Evolutionary conservation across 1,140 invertebrate species (phyloP), one percentile per base, ranked within the genome.

Genomic region (Lepidostoma basale): DNA sequence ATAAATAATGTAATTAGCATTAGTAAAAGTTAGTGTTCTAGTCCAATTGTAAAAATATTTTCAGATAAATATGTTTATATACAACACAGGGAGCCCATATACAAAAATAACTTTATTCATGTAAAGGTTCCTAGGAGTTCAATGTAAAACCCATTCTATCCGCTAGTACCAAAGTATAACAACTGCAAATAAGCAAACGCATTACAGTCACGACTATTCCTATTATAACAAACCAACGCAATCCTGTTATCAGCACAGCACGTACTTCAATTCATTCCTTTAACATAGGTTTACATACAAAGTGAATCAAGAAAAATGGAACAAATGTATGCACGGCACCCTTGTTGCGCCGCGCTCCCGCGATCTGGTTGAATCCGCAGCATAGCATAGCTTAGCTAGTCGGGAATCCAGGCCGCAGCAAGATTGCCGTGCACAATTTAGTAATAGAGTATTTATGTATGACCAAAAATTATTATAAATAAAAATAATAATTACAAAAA

Each of bases 1-100:
- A 70, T 70, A 65, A 69, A 69, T 68, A 68, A 68, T 68, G 62
- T 63, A 69, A 66, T 40, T 62, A 52, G 59, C 42, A 71, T 63
- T 71, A 71, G 64, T 71, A 63, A 67, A 62, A 70, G 66, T 67
- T 63, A 67, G 64, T 47, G 36, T 47, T 47, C 65, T 67, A 62
- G 22, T 59, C 58, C 69, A 71, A 71, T 60, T 63, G 60, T 71
- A 70, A 67, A 70, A 70, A 70, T 63, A 44, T 58, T 47, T 33
- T 45, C n/a, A 62, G 39, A 62, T 62, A 47, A 45, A 62, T 62
- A 45, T 62, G 23, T 62, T 30, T 62, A 30, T 62, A 45, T 33
- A 62, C 40, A 45, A 36, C 30, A 62, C 42, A 47, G 39, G 10
- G 26, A 42, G 56, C 39, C 16, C 56, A 59, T 26, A 42, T 59